A percentile compares a stretch with the other conserved stretches of the same genome.
Conservation (phyloP, 2,888 invertebrate species). For the Scaeva pyrastri region DNA sequence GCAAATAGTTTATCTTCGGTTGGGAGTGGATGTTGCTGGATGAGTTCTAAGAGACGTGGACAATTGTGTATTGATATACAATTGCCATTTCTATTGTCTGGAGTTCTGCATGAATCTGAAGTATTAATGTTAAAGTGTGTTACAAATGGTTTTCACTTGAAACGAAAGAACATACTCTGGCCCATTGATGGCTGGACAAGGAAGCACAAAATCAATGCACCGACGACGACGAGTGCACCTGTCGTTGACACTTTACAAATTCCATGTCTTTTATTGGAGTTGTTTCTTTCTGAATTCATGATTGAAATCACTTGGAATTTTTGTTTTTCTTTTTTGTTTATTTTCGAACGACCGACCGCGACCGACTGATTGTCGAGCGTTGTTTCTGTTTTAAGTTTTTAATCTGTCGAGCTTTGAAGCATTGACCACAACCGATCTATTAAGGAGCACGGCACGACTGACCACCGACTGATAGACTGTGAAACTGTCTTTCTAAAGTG, state of each 20-base stretch:
- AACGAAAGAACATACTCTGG: slow-evolving; percentile 50
- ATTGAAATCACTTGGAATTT: background rate
- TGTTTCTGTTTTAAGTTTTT: background rate
- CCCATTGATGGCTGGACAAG: slow-evolving; percentile 48
- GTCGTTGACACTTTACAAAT: slow-evolving; percentile 31
- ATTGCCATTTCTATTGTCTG: slow-evolving; percentile 79
- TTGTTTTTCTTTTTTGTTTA: background rate
- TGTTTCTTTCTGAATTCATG: background rate
- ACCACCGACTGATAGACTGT: background rate
- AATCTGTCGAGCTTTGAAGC: background rate
- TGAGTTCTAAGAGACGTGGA: slow-evolving; percentile 77
- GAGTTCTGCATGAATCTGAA: slow-evolving; percentile 85
- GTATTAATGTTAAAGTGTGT: slow-evolving; percentile 3
- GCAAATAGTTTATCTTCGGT: slow-evolving; percentile 78
- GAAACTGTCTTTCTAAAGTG: background rate
- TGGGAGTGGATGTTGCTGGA: slow-evolving; percentile 76
- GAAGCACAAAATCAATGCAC: slow-evolving; percentile 31
- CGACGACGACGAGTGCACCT: too few relatives aligned
- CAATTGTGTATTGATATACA: slow-evolving; percentile 82
- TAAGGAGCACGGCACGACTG: background rate
- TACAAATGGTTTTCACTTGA: slow-evolving; percentile 1
- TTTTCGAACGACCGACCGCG: background rate
- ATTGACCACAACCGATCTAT: background rate
- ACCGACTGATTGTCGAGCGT: background rate
- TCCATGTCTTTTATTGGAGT: background rate